Evolutionary conservation across 2,797 vertebrate species (phyloP).

Genomic region (Coregonus ussuriensis): DNA sequence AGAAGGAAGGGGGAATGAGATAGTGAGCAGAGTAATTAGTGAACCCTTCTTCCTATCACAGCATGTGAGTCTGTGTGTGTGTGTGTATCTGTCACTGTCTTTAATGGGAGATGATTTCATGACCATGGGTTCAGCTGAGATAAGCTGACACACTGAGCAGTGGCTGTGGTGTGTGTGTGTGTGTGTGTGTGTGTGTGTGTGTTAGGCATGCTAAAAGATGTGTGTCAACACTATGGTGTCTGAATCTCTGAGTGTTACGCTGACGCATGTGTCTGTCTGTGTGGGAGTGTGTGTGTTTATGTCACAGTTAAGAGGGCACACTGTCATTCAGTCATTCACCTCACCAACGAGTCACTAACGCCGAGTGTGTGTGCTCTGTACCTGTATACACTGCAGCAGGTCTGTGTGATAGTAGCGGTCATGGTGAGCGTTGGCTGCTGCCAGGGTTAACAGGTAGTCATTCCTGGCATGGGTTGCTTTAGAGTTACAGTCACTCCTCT

Average conservation of each 20-base stretch:
- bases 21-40: no score
- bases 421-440: slow-evolving; percentile 95
- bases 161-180: background rate
- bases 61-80: slow-evolving; percentile 5
- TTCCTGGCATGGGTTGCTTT: slow-evolving; percentile 96
- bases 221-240: slow-evolving; percentile 11
- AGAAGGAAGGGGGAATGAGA: no score
- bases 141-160: background rate
- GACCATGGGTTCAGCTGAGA: background rate
- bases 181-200: background rate
- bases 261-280: background rate
- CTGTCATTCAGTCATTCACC: background rate
- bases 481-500: slow-evolving; percentile 92
- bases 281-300: background rate
- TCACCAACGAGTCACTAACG: slow-evolving; percentile 12
- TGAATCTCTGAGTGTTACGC: slow-evolving; percentile 7
- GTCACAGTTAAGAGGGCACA: background rate
- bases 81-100: slow-evolving; percentile 14
- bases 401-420: slow-evolving; percentile 97
- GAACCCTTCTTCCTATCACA: no score
- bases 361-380: background rate
- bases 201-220: background rate
- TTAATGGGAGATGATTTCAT: background rate
- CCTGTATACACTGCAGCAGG: slow-evolving; percentile 93
- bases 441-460: slow-evolving; percentile 95